Conservation (phyloP, 2,797 vertebrate genomes). For the Sarcoramphus papa region DNA sequence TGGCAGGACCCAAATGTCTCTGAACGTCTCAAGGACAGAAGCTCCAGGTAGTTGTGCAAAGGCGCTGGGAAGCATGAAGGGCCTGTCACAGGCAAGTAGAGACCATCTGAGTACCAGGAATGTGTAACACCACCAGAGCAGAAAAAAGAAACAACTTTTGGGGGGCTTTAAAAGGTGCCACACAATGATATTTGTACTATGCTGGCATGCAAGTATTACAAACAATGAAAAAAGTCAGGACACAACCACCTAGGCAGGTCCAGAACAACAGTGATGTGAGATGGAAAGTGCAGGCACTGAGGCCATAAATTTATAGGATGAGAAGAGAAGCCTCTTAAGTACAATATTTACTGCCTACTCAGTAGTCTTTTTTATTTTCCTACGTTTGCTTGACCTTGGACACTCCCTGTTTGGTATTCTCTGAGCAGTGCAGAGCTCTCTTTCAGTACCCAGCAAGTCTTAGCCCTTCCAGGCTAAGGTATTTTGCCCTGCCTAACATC, state of each 20-base stretch:
- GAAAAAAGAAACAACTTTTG: neutral
- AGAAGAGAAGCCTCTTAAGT: conserved; percentile 22
- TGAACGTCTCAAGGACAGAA: neutral
- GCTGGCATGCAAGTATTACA: neutral
- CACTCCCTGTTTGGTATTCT: conserved; percentile 17
- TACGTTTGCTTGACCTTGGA: conserved; percentile 43
- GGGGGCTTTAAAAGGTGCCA: neutral
- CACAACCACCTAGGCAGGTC: neutral
- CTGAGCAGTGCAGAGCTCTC: neutral
- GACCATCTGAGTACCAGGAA: neutral
- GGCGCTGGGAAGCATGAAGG: neutral
- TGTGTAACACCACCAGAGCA: fast-evolving
- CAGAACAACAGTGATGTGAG: neutral
- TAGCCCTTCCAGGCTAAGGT: neutral
- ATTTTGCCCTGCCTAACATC: neutral
- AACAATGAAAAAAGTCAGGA: neutral
- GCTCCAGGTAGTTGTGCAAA: neutral
- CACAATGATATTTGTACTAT: no score
- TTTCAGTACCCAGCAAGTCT: neutral
- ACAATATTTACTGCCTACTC: conserved; percentile 53
- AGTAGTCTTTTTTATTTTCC: conserved; percentile 32
- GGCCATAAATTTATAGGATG: conserved; percentile 15
- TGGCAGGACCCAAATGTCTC: neutral
- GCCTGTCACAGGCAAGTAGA: neutral
- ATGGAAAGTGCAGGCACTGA: neutral